phyloP scores from a whole-genome alignment of 2,113 vertebrate genomes.

The Pleuronectes platessa region DNA sequence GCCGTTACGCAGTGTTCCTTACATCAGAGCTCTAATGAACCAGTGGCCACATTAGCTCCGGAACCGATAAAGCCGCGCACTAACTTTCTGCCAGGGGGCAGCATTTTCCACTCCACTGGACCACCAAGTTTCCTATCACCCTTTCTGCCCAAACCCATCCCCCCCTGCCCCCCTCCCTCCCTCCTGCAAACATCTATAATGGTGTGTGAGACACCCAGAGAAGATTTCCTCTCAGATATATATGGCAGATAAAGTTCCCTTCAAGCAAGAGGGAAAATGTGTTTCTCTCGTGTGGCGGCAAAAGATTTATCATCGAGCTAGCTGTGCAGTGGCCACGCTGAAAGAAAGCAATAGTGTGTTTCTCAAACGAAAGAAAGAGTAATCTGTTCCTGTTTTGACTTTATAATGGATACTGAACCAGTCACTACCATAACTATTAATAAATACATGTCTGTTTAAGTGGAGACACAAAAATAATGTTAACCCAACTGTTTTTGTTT shows the following conservation, averaged over 20 bases:
- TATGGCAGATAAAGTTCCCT: conserved; percentile 52
- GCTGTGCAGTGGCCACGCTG: not conserved
- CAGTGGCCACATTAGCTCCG: conserved; percentile 73
- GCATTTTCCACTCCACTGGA: conserved; percentile 80
- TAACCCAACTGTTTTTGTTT: not conserved
- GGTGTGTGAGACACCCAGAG: conserved; percentile 58
- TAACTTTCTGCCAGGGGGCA: conserved; percentile 66
- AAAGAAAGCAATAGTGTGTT: not conserved
- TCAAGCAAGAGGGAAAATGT: conserved; percentile 52
- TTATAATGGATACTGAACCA: not conserved
- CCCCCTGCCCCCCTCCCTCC: not conserved
- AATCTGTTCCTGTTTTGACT: not conserved
- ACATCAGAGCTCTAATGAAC: conserved; percentile 74
- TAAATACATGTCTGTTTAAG: no score
- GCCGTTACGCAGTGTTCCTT: conserved; percentile 53
- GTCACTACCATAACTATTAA: not conserved
- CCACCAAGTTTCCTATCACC: conserved; percentile 65
- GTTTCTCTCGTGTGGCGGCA: conserved; percentile 27
- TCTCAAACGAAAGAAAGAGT: not conserved
- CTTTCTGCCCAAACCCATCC: not conserved
- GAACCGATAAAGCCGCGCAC: conserved; percentile 53
- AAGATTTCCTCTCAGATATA: conserved; percentile 61
- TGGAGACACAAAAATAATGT: not conserved
- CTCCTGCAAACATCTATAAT: conserved; percentile 36
- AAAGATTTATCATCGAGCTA: conserved; percentile 13